Percentiles rank a stretch among this genome's conserved stretches.
phyloP scores from a whole-genome alignment of 2,113 vertebrate genomes.

The Seriola rivoliana region DNA sequence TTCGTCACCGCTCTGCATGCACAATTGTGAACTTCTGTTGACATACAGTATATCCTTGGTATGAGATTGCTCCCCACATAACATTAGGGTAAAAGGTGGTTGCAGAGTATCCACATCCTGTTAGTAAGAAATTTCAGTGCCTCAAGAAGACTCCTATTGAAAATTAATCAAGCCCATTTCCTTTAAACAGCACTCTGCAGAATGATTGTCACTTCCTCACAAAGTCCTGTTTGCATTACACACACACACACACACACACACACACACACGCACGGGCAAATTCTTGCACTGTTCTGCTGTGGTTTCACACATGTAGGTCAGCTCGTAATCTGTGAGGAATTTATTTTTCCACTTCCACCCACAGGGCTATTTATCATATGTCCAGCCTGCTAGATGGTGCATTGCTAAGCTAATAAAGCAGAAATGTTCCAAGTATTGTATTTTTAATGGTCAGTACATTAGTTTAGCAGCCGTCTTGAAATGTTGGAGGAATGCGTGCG shows the following conservation, averaged over 20 bases:
- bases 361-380: conserved; percentile 53
- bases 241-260: conserved; percentile 30
- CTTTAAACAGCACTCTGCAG: not conserved
- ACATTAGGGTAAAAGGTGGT: not conserved
- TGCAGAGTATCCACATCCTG: not conserved
- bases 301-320: conserved; percentile 67
- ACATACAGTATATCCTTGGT: not conserved
- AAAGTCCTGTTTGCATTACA: conserved; percentile 33
- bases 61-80: conserved; percentile 11
- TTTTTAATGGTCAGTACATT: not conserved
- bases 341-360: conserved; percentile 65
- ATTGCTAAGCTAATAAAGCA: conserved; percentile 35
- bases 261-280: conserved; percentile 21
- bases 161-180: conserved; percentile 5
- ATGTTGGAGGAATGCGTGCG: not conserved
- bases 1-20: not conserved
- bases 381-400: conserved; percentile 30
- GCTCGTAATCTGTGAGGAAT: conserved; percentile 68
- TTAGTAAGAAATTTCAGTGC: not conserved
- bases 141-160: not conserved
- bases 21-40: not conserved
- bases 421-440: not conserved
- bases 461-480: not conserved
- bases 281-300: conserved; percentile 37
- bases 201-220: conserved; percentile 38